Evolutionary conservation across 30 jellyfish, hydroid and myxozoan species (phyloP).

Genomic region (Turritopsis rubra): DNA sequence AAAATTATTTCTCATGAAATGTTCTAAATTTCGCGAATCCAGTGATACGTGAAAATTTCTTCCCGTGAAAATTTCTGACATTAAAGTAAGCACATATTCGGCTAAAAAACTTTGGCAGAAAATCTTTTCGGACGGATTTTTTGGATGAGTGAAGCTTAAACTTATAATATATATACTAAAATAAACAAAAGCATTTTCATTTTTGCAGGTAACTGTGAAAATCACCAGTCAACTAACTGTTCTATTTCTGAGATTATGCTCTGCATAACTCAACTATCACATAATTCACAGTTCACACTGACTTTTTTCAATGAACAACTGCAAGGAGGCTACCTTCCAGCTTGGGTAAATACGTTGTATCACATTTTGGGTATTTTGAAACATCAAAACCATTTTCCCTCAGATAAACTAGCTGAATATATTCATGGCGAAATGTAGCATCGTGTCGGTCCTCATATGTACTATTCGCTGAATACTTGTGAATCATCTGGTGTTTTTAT

Average conservation of each 20-base stretch:
- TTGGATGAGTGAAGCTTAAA: neutral
- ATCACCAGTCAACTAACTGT: neutral
- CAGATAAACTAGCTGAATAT: neutral
- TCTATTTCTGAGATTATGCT: neutral
- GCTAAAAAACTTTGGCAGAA: too few species aligned
- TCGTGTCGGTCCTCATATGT: neutral
- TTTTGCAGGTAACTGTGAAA: neutral
- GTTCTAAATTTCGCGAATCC: too few species aligned
- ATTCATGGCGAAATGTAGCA: neutral
- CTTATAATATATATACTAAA: too few species aligned
- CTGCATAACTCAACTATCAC: slow-evolving; percentile 5
- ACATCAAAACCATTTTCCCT: slow-evolving; percentile 14
- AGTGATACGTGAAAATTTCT: too few species aligned
- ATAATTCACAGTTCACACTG: neutral
- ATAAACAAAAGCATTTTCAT: neutral
- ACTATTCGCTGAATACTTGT: neutral
- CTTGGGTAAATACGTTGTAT: neutral
- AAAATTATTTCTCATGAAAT: too few species aligned
- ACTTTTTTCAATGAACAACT: neutral
- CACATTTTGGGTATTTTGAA: neutral
- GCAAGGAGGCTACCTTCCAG: neutral
- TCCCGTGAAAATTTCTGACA: too few species aligned
- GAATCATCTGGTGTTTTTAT: neutral
- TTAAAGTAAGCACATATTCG: too few species aligned
- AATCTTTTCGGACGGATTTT: too few species aligned